Percentiles rank a stretch among this genome's conserved stretches.
Conservation (phyloP, 2,113 vertebrate species). For the Alaudala cheleensis region DNA sequence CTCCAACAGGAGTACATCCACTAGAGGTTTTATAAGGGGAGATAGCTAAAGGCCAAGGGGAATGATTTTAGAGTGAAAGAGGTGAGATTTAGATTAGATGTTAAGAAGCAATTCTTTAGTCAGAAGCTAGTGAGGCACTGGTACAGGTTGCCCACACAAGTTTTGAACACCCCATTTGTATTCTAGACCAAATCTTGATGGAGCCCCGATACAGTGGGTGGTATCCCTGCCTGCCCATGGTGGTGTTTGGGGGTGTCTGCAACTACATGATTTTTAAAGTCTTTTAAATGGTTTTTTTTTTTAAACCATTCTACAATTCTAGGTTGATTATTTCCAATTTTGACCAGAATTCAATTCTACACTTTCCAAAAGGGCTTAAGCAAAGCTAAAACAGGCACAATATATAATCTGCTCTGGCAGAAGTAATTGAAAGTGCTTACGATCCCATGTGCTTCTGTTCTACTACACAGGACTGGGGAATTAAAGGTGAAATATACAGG, state of each 20-base stretch:
- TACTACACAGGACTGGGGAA: background rate
- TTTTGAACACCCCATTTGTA: background rate
- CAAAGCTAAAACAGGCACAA: background rate
- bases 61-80: background rate
- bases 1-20: background rate
- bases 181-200: accelerated
- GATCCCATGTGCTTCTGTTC: background rate
- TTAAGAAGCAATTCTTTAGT: background rate
- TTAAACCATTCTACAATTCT: background rate
- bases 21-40: background rate
- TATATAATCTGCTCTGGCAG: background rate
- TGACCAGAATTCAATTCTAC: background rate
- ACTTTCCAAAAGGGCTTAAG: background rate
- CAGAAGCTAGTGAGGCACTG: background rate
- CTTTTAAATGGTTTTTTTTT: background rate
- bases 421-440: background rate
- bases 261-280: background rate
- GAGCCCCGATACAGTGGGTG: accelerated
- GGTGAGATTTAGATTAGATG: background rate
- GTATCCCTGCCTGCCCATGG: background rate
- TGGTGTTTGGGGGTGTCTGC: too few relatives aligned
- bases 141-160: background rate
- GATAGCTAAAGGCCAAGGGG: background rate
- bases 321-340: background rate
- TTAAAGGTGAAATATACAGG: background rate